Base-by-base conservation (phyloP, 2,113 vertebrate genomes). In the Malaclemys terrapin region DNA sequence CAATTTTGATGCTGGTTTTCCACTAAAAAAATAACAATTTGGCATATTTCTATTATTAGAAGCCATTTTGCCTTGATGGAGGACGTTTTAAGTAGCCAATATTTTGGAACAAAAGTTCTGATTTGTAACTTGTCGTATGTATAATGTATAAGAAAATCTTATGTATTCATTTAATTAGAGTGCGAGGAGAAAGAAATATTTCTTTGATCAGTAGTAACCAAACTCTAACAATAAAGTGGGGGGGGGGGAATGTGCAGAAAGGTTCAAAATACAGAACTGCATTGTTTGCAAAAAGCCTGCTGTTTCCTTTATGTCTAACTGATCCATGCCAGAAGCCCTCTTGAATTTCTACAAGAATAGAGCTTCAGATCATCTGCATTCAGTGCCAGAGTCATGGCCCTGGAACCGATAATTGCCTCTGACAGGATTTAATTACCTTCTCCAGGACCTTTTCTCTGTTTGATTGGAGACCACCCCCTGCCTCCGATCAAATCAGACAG, bases 371-470 rank as follows among this genome's bases (percentile, higher is more conserved):
- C 98, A 99, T 99, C 98, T 99, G 98, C 98, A 99, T 99, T 98
- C 98, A 99, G 98, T 97, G 98, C 98, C 98, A 98, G 98, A 98
- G 98, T 98, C 98, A 97, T 97, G 98, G 98, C 98, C 98, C 98
- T 98, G 98, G 98, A 98, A 98, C 98, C 98, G 98, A 98, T 99
- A 99, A 99, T 99, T 99, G 98, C 98, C 98, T 99, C 98, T 99
- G 98, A 99, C 98, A 98, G 98, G 98, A 99, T 99, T 99, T 99
- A 99, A 99, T 99, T 99, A 99, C 98, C 98, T 98, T 98, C 98
- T 97, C 97, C 98, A 99, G 98, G 98, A 99, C 98, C 98, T 98
- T 98, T 98, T 99, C 98, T 99, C 98, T 98, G 98, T 98, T 98
- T 99, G 99, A 99, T 98, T 98, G 98, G 98, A 98, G 98, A 99